Conservation (phyloP, 2,797 vertebrate genomes). For the Sebastes hopkinsi region DNA sequence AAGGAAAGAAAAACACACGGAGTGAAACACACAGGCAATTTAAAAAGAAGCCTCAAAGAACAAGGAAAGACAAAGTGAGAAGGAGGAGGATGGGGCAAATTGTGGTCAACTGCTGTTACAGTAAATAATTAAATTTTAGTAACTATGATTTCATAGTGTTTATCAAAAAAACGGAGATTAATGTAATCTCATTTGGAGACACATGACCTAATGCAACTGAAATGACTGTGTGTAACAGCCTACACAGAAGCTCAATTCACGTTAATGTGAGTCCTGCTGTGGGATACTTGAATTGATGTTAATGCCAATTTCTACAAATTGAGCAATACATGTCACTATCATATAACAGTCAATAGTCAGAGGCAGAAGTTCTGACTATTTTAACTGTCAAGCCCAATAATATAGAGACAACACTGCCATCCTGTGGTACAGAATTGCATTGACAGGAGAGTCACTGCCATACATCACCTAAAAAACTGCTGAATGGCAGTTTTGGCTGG, state of each 20-base stretch:
- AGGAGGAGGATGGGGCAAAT: not conserved
- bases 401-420: constrained; percentile 59
- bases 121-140: not conserved
- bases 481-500: not conserved
- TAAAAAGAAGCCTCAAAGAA: not conserved
- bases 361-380: not conserved
- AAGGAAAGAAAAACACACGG: constrained; percentile 50
- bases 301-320: not conserved
- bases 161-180: not conserved
- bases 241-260: not conserved
- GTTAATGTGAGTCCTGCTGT: not conserved
- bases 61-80: constrained; percentile 12
- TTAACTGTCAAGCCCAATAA: not conserved
- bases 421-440: constrained; percentile 49
- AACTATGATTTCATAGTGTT: not conserved
- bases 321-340: not conserved
- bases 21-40: constrained; percentile 30
- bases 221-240: not conserved
- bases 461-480: not conserved
- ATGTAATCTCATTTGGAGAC: not conserved
- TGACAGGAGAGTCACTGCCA: not conserved
- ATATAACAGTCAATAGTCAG: not conserved
- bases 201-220: not conserved
- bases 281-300: not conserved
- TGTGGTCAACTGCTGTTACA: not conserved